Conservation (phyloP, 2,888 invertebrate species). For the Fabriciana adippe region DNA sequence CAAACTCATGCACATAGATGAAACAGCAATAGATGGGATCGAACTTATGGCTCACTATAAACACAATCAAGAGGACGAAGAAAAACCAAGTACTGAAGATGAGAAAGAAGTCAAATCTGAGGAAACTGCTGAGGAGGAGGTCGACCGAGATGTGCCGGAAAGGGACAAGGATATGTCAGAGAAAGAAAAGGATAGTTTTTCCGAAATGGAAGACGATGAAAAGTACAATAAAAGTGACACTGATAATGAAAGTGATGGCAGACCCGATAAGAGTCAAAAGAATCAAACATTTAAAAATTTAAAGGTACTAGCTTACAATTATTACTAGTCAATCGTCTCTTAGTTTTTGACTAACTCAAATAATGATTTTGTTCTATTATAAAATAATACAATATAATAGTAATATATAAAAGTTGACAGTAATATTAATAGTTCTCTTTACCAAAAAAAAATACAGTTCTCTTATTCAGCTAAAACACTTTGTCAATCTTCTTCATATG, state of each 20-base stretch:
- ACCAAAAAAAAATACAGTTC: too few relatives aligned
- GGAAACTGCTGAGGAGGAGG: constrained; percentile 64
- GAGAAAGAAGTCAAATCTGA: constrained; percentile 66
- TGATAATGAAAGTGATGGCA: constrained; percentile 75
- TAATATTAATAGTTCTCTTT: too few relatives aligned
- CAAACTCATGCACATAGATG: constrained; percentile 71
- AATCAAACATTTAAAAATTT: constrained; percentile 69
- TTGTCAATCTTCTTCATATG: too few relatives aligned
- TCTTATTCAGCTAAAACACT: too few relatives aligned
- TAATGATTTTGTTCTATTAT: too few relatives aligned
- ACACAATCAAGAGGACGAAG: constrained; percentile 64
- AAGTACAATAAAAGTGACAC: constrained; percentile 75
- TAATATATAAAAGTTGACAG: too few relatives aligned
- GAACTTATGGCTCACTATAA: constrained; percentile 75
- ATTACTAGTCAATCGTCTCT: too few relatives aligned
- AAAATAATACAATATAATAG: too few relatives aligned
- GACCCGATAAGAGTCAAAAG: constrained; percentile 55
- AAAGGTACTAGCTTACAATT: constrained; percentile 53
- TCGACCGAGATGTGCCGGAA: constrained; percentile 47
- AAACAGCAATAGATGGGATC: constrained; percentile 77
- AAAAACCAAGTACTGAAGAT: constrained; percentile 68
- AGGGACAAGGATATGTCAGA: constrained; percentile 59
- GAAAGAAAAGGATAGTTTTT: constrained; percentile 74
- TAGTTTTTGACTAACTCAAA: too few relatives aligned
- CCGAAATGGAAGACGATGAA: constrained; percentile 78